Conservation (phyloP, 1,140 invertebrate genomes). For the Eueides isabella region DNA sequence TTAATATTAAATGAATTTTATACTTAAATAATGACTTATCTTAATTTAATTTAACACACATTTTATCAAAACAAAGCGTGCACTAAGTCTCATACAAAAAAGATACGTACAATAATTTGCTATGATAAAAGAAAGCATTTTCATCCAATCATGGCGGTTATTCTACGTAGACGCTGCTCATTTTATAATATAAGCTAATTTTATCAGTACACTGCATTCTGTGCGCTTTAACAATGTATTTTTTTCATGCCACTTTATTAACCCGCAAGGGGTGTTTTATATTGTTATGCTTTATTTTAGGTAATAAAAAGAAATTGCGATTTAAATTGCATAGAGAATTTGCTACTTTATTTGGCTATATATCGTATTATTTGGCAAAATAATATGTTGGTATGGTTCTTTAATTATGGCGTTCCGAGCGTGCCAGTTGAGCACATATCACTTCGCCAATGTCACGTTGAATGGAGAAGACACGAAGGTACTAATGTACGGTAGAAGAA, state of each 20-base stretch:
- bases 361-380: no score
- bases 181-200: slow-evolving; percentile 14
- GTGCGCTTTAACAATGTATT: slow-evolving; percentile 5
- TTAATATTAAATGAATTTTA: no score
- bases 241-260: slow-evolving; percentile 9
- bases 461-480: no score
- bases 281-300: neutral
- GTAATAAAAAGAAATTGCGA: neutral
- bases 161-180: neutral
- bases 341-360: neutral
- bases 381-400: no score
- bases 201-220: slow-evolving; percentile 7
- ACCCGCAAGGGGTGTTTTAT: slow-evolving; percentile 6
- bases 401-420: no score
- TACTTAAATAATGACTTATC: no score
- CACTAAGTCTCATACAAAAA: no score
- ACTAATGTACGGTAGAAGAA: no score
- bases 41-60: no score
- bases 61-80: no score
- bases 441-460: no score
- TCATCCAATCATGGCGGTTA: neutral
- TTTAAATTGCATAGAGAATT: neutral
- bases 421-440: no score
- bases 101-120: neutral
- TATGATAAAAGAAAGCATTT: neutral